Evolutionary conservation across 2,797 vertebrate species (phyloP).

Genomic region (Champsocephalus gunnari): DNA sequence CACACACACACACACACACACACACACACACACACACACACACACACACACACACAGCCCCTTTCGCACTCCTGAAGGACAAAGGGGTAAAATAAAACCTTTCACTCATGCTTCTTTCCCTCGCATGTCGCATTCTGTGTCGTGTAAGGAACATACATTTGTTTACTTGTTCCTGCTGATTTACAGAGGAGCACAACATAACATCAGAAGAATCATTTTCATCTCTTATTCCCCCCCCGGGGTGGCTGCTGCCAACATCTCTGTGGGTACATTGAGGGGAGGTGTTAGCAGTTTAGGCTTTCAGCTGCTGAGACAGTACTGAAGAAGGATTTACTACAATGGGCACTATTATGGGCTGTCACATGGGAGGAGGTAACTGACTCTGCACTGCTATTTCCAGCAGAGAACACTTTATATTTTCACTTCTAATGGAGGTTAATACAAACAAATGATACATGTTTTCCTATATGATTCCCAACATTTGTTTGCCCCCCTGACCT

Average conservation of each 20-base stretch:
- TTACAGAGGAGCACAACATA: slow-evolving; percentile 69
- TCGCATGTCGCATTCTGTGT: slow-evolving; percentile 56
- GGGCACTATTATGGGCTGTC: slow-evolving; percentile 36
- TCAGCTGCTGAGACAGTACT: slow-evolving; percentile 44
- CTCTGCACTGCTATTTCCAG: slow-evolving; percentile 23
- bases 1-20: slow-evolving; percentile 31
- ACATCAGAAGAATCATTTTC: slow-evolving; percentile 78
- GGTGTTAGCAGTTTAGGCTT: slow-evolving; percentile 53
- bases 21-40: slow-evolving; percentile 26
- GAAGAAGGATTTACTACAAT: slow-evolving; percentile 60
- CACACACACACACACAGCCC: slow-evolving; percentile 36
- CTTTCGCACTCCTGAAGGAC: slow-evolving; percentile 72
- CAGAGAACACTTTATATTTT: slow-evolving; percentile 18
- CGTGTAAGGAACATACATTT: slow-evolving; percentile 71
- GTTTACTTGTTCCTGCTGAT: slow-evolving; percentile 79
- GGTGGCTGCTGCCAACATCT: slow-evolving; percentile 64
- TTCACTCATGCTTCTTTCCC: slow-evolving; percentile 56
- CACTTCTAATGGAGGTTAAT: neutral
- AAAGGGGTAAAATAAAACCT: slow-evolving; percentile 70
- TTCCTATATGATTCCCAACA: neutral
- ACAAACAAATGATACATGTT: neutral
- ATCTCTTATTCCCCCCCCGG: slow-evolving; percentile 52
- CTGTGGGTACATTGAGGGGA: slow-evolving; percentile 59
- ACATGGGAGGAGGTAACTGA: slow-evolving; percentile 26
- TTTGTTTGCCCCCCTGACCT: neutral